Evolutionary conservation across 1,140 invertebrate genomes (phyloP).

Genomic region (Gonatopus flavifemur): DNA sequence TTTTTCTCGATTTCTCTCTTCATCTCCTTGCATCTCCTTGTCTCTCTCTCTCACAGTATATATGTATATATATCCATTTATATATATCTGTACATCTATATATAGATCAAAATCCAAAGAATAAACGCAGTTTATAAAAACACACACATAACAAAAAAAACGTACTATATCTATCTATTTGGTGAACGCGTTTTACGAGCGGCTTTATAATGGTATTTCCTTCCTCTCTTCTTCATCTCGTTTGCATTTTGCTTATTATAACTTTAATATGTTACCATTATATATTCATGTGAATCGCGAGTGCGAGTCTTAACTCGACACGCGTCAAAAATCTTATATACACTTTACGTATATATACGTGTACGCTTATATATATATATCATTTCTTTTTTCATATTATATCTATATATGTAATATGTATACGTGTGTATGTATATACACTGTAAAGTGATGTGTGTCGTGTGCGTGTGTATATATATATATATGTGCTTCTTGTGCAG

Average conservation of each 20-base stretch:
- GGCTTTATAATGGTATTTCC: conserved; percentile 6
- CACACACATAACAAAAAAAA: neutral
- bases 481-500: neutral
- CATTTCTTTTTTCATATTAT: neutral
- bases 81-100: neutral
- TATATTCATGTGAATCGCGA: neutral
- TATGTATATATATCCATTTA: too few species aligned
- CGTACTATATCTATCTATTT: conserved; percentile 6
- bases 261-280: neutral
- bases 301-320: too few species aligned
- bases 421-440: neutral
- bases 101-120: neutral
- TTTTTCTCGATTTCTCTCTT: conserved; percentile 20
- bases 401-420: neutral
- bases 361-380: too few species aligned
- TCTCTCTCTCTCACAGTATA: conserved; percentile 2
- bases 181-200: conserved; percentile 6
- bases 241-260: neutral
- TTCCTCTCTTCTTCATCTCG: neutral
- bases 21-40: conserved; percentile 2
- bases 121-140: neutral
- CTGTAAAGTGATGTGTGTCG: neutral
- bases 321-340: neutral
- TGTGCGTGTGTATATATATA: conserved; percentile 12
- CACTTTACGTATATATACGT: too few species aligned